phyloP scores from a whole-genome alignment of 2,888 invertebrate species.

The Phoronis australis region DNA sequence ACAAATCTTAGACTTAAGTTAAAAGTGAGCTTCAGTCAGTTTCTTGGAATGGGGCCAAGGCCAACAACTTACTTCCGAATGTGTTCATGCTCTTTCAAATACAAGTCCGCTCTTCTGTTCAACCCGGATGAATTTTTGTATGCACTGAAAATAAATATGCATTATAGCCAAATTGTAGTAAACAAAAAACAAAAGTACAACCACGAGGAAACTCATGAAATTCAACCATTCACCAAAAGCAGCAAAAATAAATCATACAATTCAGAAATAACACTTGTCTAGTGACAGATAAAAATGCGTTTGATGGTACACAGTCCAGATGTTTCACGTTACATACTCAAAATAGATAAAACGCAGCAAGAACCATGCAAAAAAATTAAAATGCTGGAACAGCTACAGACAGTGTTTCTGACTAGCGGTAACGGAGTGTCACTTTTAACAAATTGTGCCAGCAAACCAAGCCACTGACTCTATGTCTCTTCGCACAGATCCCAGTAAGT shows the following conservation, averaged over 20 bases:
- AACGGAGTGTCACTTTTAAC: too few relatives aligned
- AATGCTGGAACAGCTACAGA: too few relatives aligned
- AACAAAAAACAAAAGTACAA: background rate
- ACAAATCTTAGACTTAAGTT: too few relatives aligned
- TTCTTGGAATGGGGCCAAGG: too few relatives aligned
- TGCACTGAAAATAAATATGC: conserved; percentile 52
- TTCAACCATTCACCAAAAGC: background rate
- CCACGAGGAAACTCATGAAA: background rate
- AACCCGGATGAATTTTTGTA: conserved; percentile 62
- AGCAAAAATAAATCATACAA: background rate
- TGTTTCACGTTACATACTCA: too few relatives aligned
- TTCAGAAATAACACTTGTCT: background rate
- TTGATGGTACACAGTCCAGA: too few relatives aligned
- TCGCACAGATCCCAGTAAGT: conserved; percentile 64
- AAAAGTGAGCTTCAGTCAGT: too few relatives aligned
- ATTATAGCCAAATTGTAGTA: background rate
- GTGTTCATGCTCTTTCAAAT: conserved; percentile 87
- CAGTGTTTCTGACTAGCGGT: too few relatives aligned
- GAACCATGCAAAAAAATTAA: too few relatives aligned
- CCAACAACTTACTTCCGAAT: conserved; percentile 73
- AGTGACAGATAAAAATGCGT: too few relatives aligned
- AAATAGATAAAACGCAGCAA: too few relatives aligned
- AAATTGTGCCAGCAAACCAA: too few relatives aligned
- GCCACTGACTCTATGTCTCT: conserved; percentile 59
- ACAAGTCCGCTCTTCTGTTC: conserved; percentile 78